Base-by-base conservation (phyloP, 2,113 vertebrate genomes). In the Bufo gargarizans region DNA sequence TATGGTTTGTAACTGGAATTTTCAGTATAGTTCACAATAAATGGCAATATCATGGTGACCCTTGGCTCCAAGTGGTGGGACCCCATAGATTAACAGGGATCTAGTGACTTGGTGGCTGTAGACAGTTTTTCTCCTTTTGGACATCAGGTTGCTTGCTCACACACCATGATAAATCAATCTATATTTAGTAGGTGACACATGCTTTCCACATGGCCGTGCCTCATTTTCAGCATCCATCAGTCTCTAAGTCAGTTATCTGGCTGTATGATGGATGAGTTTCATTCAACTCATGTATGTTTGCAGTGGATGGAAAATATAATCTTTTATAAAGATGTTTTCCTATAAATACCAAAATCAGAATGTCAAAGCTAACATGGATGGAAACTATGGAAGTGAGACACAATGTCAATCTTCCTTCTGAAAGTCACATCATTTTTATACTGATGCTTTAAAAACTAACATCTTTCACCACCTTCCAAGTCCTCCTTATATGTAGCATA, bases 221-320 rank as follows among this genome's bases (percentile, higher is more conserved):
- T 87, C 53, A 69, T 56, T 81, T 71, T 81, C 86, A 87, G 65
- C 77, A 81, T 71, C 63, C 65, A 67, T 59, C 77, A 61, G 17
- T 19, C 16, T 77, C 16, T 20, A 69, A 86, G 49, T 71, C 74
- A 65, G 47, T 80, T 50, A 67, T 58, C 85, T 71, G 45, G 61
- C 63, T 87, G 77, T 47, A 77, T 87, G 85, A 87, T 87, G 49
- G 85, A 87, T 87, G 76, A 80, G 61, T 80, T 87, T 86, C 76
- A 87, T 87, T 80, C 61, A 47, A 61, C 16, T 63, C 50, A 69
- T 86, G n/a, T 87, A 50, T 87, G 76, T 80, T 67, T 43, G 45
- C 85, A 86, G 33, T 53, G 63, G 33, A 17, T 58, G 13, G 16
- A 22, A 87, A 87, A 80, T 80, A 14, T 49, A 87, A 56, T 53